phyloP scores from a whole-genome alignment of 1,140 invertebrate species.

The Apis dorsata region DNA sequence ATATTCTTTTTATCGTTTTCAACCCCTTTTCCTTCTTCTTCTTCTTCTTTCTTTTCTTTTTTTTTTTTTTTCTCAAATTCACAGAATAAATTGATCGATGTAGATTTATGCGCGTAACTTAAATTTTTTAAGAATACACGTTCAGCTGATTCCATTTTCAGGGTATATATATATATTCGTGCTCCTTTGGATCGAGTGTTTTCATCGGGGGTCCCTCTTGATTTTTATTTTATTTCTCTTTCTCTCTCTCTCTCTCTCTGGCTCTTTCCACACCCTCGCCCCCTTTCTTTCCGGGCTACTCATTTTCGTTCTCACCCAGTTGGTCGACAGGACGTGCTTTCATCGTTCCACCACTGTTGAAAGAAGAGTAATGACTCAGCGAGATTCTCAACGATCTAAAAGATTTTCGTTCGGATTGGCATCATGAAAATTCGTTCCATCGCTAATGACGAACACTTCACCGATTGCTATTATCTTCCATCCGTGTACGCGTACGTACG shows the following conservation, averaged over 20 bases:
- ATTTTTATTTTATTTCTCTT: conserved; percentile 1
- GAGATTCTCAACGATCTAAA: conserved; percentile 21
- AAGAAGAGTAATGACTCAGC: conserved; percentile 48
- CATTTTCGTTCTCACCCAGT: neutral
- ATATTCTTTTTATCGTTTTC: neutral
- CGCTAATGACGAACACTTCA: conserved; percentile 39
- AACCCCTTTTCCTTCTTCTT: no score
- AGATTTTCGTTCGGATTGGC: conserved; percentile 38
- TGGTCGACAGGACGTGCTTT: conserved; percentile 34
- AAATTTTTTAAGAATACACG: conserved; percentile 27
- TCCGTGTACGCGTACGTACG: neutral
- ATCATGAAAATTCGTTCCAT: conserved; percentile 44
- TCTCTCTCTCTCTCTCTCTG: no score
- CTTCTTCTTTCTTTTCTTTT: neutral
- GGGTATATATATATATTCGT: neutral
- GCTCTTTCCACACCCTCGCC: no score
- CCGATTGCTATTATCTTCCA: conserved; percentile 12
- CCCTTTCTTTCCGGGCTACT: neutral
- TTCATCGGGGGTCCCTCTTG: conserved; percentile 1
- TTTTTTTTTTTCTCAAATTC: no score
- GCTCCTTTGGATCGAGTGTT: neutral
- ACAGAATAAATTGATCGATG: conserved; percentile 17
- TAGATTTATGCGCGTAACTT: neutral
- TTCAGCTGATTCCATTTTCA: conserved; percentile 23
- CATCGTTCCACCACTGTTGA: conserved; percentile 35